These are phyloP conservation scores for Meloe dianella DNA, from an alignment of 2,888 invertebrate species.

Conservation along the genomic window DNA sequence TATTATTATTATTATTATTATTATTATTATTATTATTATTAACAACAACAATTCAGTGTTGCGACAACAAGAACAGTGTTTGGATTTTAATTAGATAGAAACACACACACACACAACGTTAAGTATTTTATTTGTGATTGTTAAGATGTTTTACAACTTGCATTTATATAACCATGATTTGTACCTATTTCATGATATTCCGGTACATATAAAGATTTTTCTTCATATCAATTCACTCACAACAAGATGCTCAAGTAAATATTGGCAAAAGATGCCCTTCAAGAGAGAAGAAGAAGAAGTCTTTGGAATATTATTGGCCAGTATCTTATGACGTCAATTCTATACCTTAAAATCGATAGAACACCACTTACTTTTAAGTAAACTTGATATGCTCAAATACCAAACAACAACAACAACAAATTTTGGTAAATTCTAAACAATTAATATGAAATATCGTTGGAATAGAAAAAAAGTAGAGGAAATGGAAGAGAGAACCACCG, in stretches of 20 bases:
- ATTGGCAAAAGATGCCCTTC: slow-evolving; percentile 1
- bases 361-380: not conserved
- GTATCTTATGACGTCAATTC: not conserved
- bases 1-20: too few species aligned
- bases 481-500: slow-evolving; percentile 10
- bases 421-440: not conserved
- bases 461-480: not conserved
- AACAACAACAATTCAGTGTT: slow-evolving; percentile 28
- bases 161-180: slow-evolving; percentile 29
- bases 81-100: slow-evolving; percentile 31
- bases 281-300: too few species aligned
- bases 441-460: not conserved
- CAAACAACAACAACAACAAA: not conserved
- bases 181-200: slow-evolving; percentile 20
- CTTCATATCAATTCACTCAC: not conserved
- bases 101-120: slow-evolving; percentile 19
- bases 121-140: slow-evolving; percentile 25
- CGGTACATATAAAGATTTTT: too few species aligned
- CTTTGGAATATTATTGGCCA: not conserved
- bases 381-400: not conserved
- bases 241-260: not conserved
- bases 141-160: slow-evolving; percentile 20
- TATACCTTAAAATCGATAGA: not conserved
- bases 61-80: slow-evolving; percentile 25
- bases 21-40: too few species aligned